Evolutionary conservation across 1,140 invertebrate species (phyloP), one percentile per base, ranked within the genome.

Genomic region (Holotrichia oblita): DNA sequence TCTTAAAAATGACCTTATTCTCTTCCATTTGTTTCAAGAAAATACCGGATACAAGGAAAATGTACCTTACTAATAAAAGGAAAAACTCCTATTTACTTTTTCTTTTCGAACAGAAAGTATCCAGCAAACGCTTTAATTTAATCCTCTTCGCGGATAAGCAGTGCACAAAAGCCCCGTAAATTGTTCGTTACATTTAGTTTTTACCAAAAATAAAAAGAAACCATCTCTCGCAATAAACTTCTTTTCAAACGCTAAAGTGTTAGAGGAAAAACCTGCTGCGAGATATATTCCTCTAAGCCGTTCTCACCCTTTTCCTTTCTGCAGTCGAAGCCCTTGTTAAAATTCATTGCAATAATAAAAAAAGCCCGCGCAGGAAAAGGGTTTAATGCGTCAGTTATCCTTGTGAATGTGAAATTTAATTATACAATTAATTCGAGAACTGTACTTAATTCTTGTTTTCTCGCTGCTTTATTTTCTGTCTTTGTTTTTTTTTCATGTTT

Each of bases 301-400:
- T 48, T 48, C 44, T 48, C 44, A 12, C 44, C 12, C 44, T 48
- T 12, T 48, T 14, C 44, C n/a, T 48, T 10, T 48, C 44, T 1
- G n/a, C 44, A 48, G 8, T 48, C 44, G 8, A 48, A n/a, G 44
- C n/a, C 44, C 44, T 12, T 12, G 8, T 48, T 48, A n/a, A 48
- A 48, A 48, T 48, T 48, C 44, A 48, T 48, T 48, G 4, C 44
- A 48, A 48, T 48, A 48, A 48, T 48, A 48, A 48, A 48, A 48
- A 48, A 48, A 42, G 12, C n/a, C n/a, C n/a, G n/a, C n/a, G 41
- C 8, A 42, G 41, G 44, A 12, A n/a, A 10, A 48, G 44, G 44
- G 10, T 48, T 12, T 14, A 48, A 48, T 48, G 44, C 44, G n/a
- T 48, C 12, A n/a, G 44, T 48, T 48, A 48, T 48, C 44, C 44